These are phyloP conservation scores for Hyla sarda DNA, from an alignment of 2,113 vertebrate species.

Conservation along the genomic window DNA sequence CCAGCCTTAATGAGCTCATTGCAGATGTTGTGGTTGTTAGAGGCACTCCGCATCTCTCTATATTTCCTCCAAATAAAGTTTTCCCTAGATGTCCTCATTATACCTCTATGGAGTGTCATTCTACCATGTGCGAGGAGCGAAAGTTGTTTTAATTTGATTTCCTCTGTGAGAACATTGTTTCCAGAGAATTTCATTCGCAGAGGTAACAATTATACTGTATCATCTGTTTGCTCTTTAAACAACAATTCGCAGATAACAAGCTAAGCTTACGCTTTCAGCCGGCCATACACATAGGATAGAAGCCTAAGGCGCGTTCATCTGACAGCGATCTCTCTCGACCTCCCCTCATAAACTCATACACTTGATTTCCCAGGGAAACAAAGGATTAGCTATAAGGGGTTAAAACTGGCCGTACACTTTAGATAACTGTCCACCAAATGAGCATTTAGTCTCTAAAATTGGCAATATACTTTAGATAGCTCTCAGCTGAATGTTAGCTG, in stretches of 20 bases:
- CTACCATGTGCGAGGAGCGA: constrained; percentile 21
- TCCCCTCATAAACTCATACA: not conserved
- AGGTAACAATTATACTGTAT: constrained; percentile 24
- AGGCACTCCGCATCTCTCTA: not conserved
- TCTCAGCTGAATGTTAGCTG: no score
- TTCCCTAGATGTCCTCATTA: constrained; percentile 6
- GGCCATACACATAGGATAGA: not conserved
- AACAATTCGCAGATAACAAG: constrained; percentile 26
- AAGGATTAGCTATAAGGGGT: no score
- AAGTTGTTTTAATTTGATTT: constrained; percentile 17
- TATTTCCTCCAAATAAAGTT: constrained; percentile 17
- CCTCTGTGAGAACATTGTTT: constrained; percentile 10
- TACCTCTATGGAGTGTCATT: constrained; percentile 34
- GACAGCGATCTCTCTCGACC: not conserved
- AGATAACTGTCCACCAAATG: no score
- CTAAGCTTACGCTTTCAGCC: not conserved
- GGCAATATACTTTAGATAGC: no score
- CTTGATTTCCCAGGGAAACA: not conserved
- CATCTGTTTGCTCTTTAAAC: not conserved
- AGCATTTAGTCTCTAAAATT: no score
- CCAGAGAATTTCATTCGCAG: constrained; percentile 5
- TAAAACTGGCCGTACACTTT: no score
- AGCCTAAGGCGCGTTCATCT: not conserved
- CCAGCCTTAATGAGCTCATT: not conserved
- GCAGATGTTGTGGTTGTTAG: not conserved